phyloP scores from a whole-genome alignment of 2,888 invertebrate species.

The Steinernema carpocapsae region DNA sequence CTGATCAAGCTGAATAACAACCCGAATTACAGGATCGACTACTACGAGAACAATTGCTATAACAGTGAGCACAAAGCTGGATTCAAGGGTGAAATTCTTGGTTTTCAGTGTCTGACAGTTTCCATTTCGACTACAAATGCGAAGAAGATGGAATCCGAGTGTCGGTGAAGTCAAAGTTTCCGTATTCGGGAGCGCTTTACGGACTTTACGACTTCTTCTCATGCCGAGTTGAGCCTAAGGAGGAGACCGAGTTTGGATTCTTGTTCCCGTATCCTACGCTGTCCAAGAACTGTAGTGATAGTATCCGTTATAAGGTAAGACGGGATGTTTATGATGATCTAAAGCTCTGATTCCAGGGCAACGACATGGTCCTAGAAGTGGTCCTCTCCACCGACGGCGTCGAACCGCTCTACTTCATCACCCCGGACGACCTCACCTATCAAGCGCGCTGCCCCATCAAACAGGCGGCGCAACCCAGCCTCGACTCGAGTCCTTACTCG shows the following conservation, averaged over 20 bases:
- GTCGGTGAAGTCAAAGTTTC: conserved; percentile 62
- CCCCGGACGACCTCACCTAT: conserved; percentile 68
- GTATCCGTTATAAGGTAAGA: conserved; percentile 63
- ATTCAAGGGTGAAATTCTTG: not conserved
- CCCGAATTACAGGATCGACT: conserved; percentile 69
- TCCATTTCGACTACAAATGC: conserved; percentile 65
- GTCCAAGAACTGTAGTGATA: conserved; percentile 67
- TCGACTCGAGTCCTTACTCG: not conserved
- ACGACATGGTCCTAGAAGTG: conserved; percentile 67
- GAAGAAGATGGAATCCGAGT: conserved; percentile 63
- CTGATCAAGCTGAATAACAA: conserved; percentile 68
- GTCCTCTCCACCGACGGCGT: conserved; percentile 69
- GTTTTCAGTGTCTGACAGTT: conserved; percentile 63
- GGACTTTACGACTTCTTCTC: conserved; percentile 69
- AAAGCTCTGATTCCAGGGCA: conserved; percentile 51
- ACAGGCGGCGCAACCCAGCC: conserved; percentile 3
- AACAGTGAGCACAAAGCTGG: conserved; percentile 58
- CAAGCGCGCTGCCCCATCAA: conserved; percentile 62
- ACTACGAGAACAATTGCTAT: conserved; percentile 69
- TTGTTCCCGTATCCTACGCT: conserved; percentile 67
- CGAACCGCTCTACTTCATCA: conserved; percentile 69
- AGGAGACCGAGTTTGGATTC: conserved; percentile 59
- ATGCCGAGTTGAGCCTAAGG: conserved; percentile 67
- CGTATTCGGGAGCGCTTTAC: conserved; percentile 69
- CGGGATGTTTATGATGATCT: not conserved